These are phyloP conservation scores for Anthopleura sola DNA, from an alignment of 64 coral and sea anemone genomes.

Conservation along the genomic window DNA sequence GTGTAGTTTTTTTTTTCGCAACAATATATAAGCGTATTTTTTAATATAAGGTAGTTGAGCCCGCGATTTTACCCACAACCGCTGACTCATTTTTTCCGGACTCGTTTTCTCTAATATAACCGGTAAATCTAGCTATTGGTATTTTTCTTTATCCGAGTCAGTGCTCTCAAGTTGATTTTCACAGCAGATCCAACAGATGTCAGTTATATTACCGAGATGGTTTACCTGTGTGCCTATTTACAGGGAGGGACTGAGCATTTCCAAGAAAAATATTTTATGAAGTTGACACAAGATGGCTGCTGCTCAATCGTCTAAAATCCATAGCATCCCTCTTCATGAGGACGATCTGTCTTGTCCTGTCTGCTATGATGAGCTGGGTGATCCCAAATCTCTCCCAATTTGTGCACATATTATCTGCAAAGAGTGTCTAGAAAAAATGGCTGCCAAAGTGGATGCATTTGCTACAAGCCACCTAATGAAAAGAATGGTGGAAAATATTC, in stretches of 20 bases:
- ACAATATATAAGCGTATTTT: no score
- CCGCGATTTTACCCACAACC: no score
- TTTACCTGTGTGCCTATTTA: background rate
- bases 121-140: no score
- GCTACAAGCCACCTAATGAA: background rate
- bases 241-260: background rate
- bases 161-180: no score
- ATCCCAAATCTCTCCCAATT: background rate
- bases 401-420: background rate
- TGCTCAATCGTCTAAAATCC: background rate
- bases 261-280: background rate
- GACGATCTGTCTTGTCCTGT: constrained; percentile 10
- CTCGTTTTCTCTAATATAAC: no score
- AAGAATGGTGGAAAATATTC: background rate
- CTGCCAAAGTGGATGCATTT: background rate
- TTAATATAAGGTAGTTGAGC: no score
- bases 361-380: background rate
- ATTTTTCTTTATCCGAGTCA: no score
- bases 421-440: background rate
- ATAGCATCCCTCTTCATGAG: background rate
- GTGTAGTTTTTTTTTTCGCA: no score
- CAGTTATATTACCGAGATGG: no score
- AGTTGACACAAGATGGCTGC: background rate
- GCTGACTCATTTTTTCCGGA: no score
- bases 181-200: no score